Evolutionary conservation across 2,113 vertebrate genomes (phyloP), one percentile per base, ranked within the genome.

Genomic region (Calypte anna): DNA sequence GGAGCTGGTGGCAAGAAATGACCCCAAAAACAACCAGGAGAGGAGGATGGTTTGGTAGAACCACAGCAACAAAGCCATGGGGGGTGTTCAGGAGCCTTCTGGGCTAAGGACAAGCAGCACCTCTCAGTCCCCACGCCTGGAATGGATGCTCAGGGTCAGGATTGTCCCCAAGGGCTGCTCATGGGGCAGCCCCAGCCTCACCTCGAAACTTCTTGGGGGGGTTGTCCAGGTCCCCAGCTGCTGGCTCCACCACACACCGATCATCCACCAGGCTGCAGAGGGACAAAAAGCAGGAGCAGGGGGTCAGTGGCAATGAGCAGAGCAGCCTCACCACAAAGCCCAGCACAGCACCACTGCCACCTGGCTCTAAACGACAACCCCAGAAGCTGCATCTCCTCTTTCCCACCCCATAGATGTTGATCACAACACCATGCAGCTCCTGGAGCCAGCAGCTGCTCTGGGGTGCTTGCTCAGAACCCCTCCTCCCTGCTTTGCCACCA

Each of bases 141-240:
- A 21, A 23, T 0, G 14, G 64, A 8, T 36, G 74, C 18, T 40
- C 2, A 0, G 68, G 48, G 21, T 10, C 64, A 33, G 51, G 30
- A 19, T 2, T 1, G 1, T 6, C 68, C 72, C 77, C 2, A 1
- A 2, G 4, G 4, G 73, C 23, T 5, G 5, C 80, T 64, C 58
- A 2, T 1, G 44, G 38, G 55, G 25, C 58, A 63, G 16, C 22
- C 30, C 5, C 78, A 25, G 5, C 3, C 97, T 97, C 95, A 99
- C 99, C 99, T 98, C 99, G 98, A 96, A 99, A 99, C 89, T 99
- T 99, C 97, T 99, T 99, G 16, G 99, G 99, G 2, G 99, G 99
- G 77, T 98, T 99, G 73, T 99, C 99, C 97, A 99, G 94, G 97
- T 99, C 99, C 9, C 99, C 99, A 1, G 98, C 99, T 0, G 98